phyloP scores from a whole-genome alignment of 2,888 invertebrate species.

The Ernsta delagoae region DNA sequence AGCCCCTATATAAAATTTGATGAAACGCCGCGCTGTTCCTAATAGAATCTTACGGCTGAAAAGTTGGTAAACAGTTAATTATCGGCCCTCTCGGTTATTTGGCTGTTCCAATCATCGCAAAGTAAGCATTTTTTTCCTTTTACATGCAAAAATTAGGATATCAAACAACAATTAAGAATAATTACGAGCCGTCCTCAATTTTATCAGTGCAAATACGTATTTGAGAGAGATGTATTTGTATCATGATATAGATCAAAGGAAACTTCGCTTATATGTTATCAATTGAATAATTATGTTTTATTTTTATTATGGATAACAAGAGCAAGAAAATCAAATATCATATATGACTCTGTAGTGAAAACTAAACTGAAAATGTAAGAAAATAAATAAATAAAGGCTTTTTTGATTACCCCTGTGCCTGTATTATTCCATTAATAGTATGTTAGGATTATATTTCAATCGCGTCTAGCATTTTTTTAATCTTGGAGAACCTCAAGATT shows the following conservation, averaged over 20 bases:
- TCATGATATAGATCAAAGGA: background rate
- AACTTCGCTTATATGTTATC: background rate
- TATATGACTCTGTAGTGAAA: no score
- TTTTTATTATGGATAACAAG: no score
- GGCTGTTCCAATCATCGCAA: slow-evolving; percentile 35
- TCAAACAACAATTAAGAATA: slow-evolving; percentile 19
- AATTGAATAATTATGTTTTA: background rate
- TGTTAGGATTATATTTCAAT: no score
- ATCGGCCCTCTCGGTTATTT: slow-evolving; percentile 36
- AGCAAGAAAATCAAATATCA: no score
- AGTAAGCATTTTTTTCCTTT: slow-evolving; percentile 13
- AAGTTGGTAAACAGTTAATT: slow-evolving; percentile 42
- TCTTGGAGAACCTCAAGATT: no score
- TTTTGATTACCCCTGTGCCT: no score
- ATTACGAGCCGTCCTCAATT: background rate
- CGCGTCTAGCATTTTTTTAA: no score
- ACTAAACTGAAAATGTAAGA: no score
- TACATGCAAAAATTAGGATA: background rate
- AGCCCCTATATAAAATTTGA: background rate
- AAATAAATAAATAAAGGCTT: no score
- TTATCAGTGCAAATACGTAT: background rate
- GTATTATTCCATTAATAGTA: no score
- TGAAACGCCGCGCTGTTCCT: background rate
- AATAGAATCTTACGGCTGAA: slow-evolving; percentile 33
- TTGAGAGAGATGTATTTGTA: background rate